Evolutionary conservation across 1,140 invertebrate genomes (phyloP).

Genomic region (Drusus annulatus): DNA sequence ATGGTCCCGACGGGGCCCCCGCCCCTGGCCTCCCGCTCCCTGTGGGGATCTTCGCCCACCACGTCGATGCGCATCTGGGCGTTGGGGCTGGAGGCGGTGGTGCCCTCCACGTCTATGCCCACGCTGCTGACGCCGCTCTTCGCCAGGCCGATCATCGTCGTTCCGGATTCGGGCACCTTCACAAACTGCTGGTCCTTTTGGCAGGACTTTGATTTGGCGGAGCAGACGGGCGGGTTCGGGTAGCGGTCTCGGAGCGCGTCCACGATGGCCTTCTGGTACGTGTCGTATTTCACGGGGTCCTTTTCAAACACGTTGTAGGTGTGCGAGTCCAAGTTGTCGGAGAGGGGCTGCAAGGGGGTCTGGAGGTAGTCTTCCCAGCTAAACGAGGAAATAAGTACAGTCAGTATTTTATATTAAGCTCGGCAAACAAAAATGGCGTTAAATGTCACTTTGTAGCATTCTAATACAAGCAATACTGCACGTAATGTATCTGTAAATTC

Average conservation of each 20-base stretch:
- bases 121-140: conserved; percentile 27
- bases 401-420: too few relatives aligned
- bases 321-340: conserved; percentile 95
- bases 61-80: conserved; percentile 15
- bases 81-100: conserved; percentile 6
- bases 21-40: neutral
- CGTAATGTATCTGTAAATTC: too few relatives aligned
- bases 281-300: conserved; percentile 96
- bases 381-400: conserved; percentile 52
- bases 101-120: neutral
- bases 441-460: too few relatives aligned
- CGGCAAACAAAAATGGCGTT: too few relatives aligned
- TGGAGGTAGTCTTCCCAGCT: conserved; percentile 96
- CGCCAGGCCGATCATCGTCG: neutral
- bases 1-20: neutral
- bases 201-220: neutral
- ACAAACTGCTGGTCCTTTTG: conserved; percentile 2
- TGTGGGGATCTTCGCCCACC: neutral
- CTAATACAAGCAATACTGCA: too few relatives aligned
- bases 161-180: neutral
- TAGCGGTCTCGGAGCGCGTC: conserved; percentile 77
- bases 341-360: conserved; percentile 91
- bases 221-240: neutral
- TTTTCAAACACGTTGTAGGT: conserved; percentile 99
- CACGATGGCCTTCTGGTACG: conserved; percentile 90